Percentiles rank a stretch among this genome's conserved stretches.
Conservation (phyloP, 2,113 vertebrate genomes). For the Cathartes aura region DNA sequence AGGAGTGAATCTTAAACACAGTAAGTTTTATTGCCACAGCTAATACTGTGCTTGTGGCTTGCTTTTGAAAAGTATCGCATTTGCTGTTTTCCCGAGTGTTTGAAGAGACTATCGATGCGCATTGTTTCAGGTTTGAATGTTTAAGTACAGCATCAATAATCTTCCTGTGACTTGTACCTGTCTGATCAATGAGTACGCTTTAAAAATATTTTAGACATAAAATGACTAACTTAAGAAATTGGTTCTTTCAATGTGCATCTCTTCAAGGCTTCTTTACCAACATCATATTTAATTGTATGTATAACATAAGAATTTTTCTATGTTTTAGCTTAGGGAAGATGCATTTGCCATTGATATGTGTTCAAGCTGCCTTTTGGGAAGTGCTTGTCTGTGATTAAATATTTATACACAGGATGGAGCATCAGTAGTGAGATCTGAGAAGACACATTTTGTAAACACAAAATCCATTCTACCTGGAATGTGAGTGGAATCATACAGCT, state of each 20-base stretch:
- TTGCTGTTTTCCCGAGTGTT: background rate
- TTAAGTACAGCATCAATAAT: background rate
- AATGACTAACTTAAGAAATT: background rate
- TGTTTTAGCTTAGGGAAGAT: background rate
- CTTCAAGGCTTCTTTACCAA: background rate
- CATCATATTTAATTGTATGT: background rate
- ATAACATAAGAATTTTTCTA: background rate
- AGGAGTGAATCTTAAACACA: background rate
- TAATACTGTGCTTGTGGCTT: background rate
- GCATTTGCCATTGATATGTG: background rate
- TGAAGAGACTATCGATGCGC: background rate
- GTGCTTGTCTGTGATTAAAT: background rate
- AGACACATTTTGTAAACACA: conserved; percentile 12
- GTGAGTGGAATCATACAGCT: conserved; percentile 27
- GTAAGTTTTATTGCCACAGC: background rate
- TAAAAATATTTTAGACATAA: background rate
- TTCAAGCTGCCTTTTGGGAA: background rate
- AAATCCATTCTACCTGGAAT: conserved; percentile 53
- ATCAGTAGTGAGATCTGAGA: background rate
- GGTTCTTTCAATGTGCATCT: background rate
- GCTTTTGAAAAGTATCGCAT: background rate
- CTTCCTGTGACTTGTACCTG: background rate
- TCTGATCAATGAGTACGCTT: background rate
- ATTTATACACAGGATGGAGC: background rate
- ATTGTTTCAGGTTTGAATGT: background rate